phyloP scores from a whole-genome alignment of 2,113 vertebrate species.

The Morone saxatilis region DNA sequence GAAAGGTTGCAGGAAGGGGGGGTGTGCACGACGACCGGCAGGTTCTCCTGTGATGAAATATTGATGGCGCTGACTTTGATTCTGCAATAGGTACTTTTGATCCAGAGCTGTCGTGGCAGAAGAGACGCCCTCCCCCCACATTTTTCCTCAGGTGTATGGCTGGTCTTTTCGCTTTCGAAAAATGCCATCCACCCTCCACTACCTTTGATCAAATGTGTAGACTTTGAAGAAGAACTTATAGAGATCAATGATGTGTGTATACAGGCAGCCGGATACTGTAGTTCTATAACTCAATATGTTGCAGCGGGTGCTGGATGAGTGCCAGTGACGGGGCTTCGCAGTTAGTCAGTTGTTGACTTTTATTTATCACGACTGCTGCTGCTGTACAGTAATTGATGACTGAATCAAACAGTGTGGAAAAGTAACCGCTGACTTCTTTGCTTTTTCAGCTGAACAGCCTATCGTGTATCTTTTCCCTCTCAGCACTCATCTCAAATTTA shows the following conservation, averaged over 20 bases:
- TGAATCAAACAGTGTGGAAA: slow-evolving; percentile 65
- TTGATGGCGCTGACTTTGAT: slow-evolving; percentile 79
- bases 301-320: slow-evolving; percentile 45
- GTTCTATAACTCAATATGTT: slow-evolving; percentile 64
- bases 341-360: slow-evolving; percentile 70
- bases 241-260: slow-evolving; percentile 65
- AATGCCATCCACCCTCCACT: slow-evolving; percentile 57
- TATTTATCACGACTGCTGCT: slow-evolving; percentile 66
- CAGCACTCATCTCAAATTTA: slow-evolving; percentile 59
- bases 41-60: slow-evolving; percentile 78
- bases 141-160: slow-evolving; percentile 60
- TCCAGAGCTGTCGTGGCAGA: slow-evolving; percentile 71
- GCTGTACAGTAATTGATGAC: slow-evolving; percentile 65
- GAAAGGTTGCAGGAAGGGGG: slow-evolving; percentile 34
- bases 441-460: slow-evolving; percentile 42
- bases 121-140: slow-evolving; percentile 17
- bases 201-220: slow-evolving; percentile 73
- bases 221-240: slow-evolving; percentile 63
- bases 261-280: slow-evolving; percentile 34
- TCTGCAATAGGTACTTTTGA: slow-evolving; percentile 78
- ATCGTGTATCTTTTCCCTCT: slow-evolving; percentile 24
- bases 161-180: slow-evolving; percentile 62
- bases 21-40: slow-evolving; percentile 12
- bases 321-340: slow-evolving; percentile 51
- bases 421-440: slow-evolving; percentile 56